Evolutionary conservation across 2,888 invertebrate genomes (phyloP).

Genomic region (Sabellastarte sp.): DNA sequence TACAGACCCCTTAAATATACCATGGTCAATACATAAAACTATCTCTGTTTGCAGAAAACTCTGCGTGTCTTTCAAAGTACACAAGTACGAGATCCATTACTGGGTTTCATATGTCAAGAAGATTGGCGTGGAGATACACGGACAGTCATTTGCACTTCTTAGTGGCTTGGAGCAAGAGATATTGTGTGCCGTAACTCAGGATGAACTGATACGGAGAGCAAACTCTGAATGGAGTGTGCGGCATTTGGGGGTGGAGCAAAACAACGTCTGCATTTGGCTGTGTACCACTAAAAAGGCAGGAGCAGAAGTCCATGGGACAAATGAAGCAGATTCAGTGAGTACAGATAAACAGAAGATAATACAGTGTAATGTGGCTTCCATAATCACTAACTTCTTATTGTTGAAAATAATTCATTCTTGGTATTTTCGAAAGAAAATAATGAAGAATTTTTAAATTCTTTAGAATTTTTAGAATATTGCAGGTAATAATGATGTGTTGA

Average conservation of each 20-base stretch:
- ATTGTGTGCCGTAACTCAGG: constrained; percentile 59
- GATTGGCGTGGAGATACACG: constrained; percentile 66
- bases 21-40: not conserved
- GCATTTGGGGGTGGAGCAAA: constrained; percentile 65
- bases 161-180: constrained; percentile 10
- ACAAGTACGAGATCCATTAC: constrained; percentile 78
- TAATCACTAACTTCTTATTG: too few relatives aligned
- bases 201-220: constrained; percentile 80
- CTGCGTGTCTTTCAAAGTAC: constrained; percentile 80
- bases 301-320: not conserved
- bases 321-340: constrained; percentile 2
- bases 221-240: constrained; percentile 87
- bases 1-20: too few relatives aligned
- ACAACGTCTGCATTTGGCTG: constrained; percentile 62
- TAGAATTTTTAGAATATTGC: too few relatives aligned
- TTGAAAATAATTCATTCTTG: too few relatives aligned
- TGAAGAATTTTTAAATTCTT: too few relatives aligned
- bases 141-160: constrained; percentile 46
- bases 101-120: constrained; percentile 98
- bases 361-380: too few relatives aligned
- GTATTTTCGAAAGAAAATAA: too few relatives aligned
- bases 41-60: constrained; percentile 71
- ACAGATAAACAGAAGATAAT: too few relatives aligned
- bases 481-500: too few relatives aligned
- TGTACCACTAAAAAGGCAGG: not conserved